phyloP scores from a whole-genome alignment of 2,113 vertebrate genomes.

The Oxyura jamaicensis region DNA sequence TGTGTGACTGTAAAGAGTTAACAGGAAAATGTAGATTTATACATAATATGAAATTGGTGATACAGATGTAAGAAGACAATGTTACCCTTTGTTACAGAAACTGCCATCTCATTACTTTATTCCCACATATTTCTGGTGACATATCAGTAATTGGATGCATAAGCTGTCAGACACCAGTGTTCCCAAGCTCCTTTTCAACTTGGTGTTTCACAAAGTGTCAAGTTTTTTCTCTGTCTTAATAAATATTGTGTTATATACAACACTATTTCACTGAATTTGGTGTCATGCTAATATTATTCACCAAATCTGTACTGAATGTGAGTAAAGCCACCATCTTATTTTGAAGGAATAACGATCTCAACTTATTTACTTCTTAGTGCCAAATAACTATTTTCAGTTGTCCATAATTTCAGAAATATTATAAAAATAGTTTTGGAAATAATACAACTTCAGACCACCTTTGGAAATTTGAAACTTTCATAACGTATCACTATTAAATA shows the following conservation, averaged over 20 bases:
- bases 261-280: background rate
- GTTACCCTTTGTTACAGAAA: slow-evolving; percentile 66
- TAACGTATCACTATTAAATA: background rate
- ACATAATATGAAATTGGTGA: slow-evolving; percentile 23
- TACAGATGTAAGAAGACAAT: slow-evolving; percentile 67
- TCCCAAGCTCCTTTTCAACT: slow-evolving; percentile 56
- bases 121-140: slow-evolving; percentile 53
- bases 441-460: background rate
- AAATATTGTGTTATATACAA: slow-evolving; percentile 8
- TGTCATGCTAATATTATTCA: slow-evolving; percentile 4
- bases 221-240: slow-evolving; percentile 2
- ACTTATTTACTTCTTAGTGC: background rate
- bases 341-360: slow-evolving; percentile 1
- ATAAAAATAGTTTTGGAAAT: background rate
- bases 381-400: background rate
- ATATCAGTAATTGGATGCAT: slow-evolving; percentile 72
- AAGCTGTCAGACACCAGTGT: slow-evolving; percentile 56
- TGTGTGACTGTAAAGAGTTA: slow-evolving; percentile 42
- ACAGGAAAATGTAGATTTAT: slow-evolving; percentile 21
- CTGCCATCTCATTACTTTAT: slow-evolving; percentile 68
- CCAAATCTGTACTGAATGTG: background rate
- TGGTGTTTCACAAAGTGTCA: slow-evolving; percentile 24
- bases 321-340: background rate
- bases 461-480: background rate
- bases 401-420: background rate